phyloP scores from a whole-genome alignment of 1,140 invertebrate species.

The Achatina immaculata region DNA sequence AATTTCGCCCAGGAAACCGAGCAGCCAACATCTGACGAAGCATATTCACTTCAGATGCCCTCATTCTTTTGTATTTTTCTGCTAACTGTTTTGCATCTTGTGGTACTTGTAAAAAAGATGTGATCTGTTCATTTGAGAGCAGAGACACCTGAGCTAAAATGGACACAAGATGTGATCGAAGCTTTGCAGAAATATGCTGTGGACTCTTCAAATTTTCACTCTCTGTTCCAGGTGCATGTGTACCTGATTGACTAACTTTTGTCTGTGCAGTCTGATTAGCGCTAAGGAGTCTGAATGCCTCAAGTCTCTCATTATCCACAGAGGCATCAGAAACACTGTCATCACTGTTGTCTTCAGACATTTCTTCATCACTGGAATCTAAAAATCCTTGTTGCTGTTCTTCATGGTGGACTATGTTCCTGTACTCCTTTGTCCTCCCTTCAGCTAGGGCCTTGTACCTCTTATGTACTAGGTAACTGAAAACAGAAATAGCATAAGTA shows the following conservation, averaged over 20 bases:
- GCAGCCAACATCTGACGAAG: neutral
- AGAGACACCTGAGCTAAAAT: slow-evolving; percentile 1
- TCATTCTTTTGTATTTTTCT: neutral
- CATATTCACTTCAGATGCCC: neutral
- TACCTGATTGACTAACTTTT: neutral
- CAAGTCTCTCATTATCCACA: neutral
- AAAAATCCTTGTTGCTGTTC: neutral
- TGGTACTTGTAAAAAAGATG: slow-evolving; percentile 20
- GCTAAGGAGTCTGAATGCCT: neutral
- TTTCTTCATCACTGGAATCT: neutral
- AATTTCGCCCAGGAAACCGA: neutral
- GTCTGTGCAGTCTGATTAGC: neutral
- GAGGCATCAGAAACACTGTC: neutral
- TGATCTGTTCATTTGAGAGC: slow-evolving; percentile 25
- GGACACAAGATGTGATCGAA: neutral
- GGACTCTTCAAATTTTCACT: neutral
- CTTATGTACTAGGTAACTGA: slow-evolving; percentile 16
- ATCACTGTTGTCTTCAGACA: neutral
- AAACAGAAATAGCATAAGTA: neutral
- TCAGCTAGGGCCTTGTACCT: slow-evolving; percentile 14
- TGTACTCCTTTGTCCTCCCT: slow-evolving; percentile 2
- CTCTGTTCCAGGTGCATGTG: neutral
- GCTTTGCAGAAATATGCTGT: neutral
- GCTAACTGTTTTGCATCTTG: neutral
- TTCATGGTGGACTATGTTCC: slow-evolving; percentile 8